Base-by-base conservation (phyloP, 2,113 vertebrate genomes). In the Coturnix japonica region DNA sequence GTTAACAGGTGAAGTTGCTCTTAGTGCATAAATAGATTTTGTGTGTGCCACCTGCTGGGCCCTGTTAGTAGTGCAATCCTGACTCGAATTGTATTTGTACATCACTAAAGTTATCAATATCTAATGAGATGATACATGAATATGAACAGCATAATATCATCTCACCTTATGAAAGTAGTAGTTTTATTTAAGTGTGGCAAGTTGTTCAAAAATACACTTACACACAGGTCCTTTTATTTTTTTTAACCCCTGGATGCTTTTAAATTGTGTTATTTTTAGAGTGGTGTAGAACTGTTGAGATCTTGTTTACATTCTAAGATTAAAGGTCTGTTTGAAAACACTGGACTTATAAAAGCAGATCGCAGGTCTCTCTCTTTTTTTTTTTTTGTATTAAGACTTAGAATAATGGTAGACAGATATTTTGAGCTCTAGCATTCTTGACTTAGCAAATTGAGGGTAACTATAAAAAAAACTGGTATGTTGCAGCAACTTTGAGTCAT, bases 41-140 rank as follows among this genome's bases (percentile, higher is more conserved):
- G 3, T n/a, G 75, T 76, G 37, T 76, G 90, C 94, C 94, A 74
- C 76, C 96, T 97, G 63, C 94, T 91, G 94, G 93, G 35, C 54
- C 44, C 22, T 39, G 49, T 51, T 64, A 65, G 39, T 37, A 92
- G 49, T 60, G 71, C 79, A 87, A 1, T 21, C 8, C 0, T 37
- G 43, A 7, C 8, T 37, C 37, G 10, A 43, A 5, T 30, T 43
- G 1, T 2, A 1, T 30, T 8, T 44, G 8, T 1, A 7, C 43
- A 39, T 6, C 3, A 18, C 6, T 13, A 13, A 56, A 64, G 9
- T 10, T 7, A 9, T 4, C 53, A 17, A 22, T n/a, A 3, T 4
- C 13, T 4, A 1, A 6, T 46, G 54, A 9, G 6, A 18, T 2
- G 28, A 8, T 0, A 26, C 18, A 22, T 7, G 35, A 25, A 3